Evolutionary conservation across 2,888 invertebrate species (phyloP), one percentile per base, ranked within the genome.

Genomic region (Dendrolimus houi): DNA sequence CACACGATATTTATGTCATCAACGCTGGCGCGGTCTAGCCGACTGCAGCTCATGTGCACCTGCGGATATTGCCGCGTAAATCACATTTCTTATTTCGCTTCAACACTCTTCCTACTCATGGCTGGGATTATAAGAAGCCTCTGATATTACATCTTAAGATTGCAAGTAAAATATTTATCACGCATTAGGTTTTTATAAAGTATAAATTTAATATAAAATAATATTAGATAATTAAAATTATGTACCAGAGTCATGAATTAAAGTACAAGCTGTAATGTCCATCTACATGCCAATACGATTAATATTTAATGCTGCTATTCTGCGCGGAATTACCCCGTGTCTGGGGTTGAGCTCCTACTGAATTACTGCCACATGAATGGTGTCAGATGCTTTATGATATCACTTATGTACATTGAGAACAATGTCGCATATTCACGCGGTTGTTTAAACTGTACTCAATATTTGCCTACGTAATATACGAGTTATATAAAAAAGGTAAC

Each of bases 291-390:
- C 84, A 83, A 85, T 86, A 80, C 83, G 76, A 84, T 88, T 86
- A 85, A 83, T 87, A 87, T 86, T 87, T 85, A 87, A 87, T 82
- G 82, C 80, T 75, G 76, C 82, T 81, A 82, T 85, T 83, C 83
- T 79, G 83, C 69, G 66, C 75, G 72, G 73, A 85, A 88, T 87
- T 84, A 85, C 84, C 78, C 71, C 77, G 71, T 76, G 82, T 79
- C 83, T 83, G 83, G 77, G 79, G 80, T 78, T 77, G 79, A 82
- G 80, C 82, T 79, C 79, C 75, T 73, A 73, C 80, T 84, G 79
- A 86, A 85, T 86, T 85, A 86, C 81, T 79, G 79, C 80, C 70
- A 75, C 73, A 74, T 77, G 74, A 82, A 81, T 81, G 72, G 68
- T 79, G 79, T 79, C 78, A 72, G 71, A 75, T 72, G 77, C 74